Base-by-base conservation (phyloP, 2,797 vertebrate species). In the Gastrophryne carolinensis region DNA sequence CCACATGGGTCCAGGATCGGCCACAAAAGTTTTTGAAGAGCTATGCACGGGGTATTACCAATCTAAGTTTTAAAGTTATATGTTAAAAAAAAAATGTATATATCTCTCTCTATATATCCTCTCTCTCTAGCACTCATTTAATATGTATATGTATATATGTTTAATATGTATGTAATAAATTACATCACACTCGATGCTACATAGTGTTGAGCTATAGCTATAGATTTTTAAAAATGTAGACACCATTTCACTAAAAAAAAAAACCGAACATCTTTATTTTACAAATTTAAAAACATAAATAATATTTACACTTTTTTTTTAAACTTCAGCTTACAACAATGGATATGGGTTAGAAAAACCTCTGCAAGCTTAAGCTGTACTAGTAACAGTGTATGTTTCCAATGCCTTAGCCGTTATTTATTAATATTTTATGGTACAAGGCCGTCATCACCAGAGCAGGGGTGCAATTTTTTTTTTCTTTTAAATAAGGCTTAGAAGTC, bases 261-360 rank as follows among this genome's bases (percentile, higher is more conserved):
- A 62, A 69, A 76, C 52, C 17, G 35, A 79, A 80, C 87, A 86
- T 81, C 85, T 91, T 92, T 92, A 92, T 92, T 92, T 90, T 92
- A 92, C 87, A 92, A 91, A 91, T 88, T 90, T 90, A 91, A 90
- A 90, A 92, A 79, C 89, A 89, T 85, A 84, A 84, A 84, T 88
- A 85, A 73, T 89, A 91, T 91, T 89, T 92, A 92, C 88, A 91
- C 83, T 80, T 81, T 86, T 80, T 81, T 86, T 87, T 82, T 83
- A 87, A 90, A 89, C 86, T 89, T 57, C 84, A 88, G 84, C 73
- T 84, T 85, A 80, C 82, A 86, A 87, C 84, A 84, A 79, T 79
- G 78, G 73, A 49, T 17, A 82, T 74, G 79, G 75, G 71, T 83
- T 85, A 82, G 24, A 84, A 78, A n/a, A 78, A 81, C 77, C 79